These are phyloP conservation scores for Diphyllodes magnificus DNA, from an alignment of 2,113 vertebrate genomes.

Conservation along the genomic window DNA sequence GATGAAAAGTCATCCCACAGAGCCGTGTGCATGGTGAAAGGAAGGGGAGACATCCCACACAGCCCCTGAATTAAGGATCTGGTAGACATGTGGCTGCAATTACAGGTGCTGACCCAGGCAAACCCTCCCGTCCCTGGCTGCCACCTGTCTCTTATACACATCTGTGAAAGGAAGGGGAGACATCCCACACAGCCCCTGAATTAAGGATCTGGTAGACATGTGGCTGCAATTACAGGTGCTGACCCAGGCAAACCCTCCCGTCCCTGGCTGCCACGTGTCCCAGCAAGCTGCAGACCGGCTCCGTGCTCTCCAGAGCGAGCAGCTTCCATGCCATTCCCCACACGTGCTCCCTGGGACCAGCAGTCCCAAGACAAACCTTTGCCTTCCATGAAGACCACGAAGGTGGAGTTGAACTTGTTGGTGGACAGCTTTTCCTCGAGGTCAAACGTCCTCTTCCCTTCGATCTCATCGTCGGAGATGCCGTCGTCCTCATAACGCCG, in stretches of 20 bases:
- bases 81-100: slow-evolving; percentile 9
- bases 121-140: not conserved
- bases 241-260: not conserved
- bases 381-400: slow-evolving; percentile 93
- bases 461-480: slow-evolving; percentile 97
- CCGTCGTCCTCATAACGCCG: slow-evolving; percentile 95
- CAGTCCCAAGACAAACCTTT: slow-evolving; percentile 79
- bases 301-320: accelerated
- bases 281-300: not conserved
- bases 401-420: slow-evolving; percentile 81
- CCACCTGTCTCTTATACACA: too few species aligned
- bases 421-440: slow-evolving; percentile 90
- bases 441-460: slow-evolving; percentile 94
- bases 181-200: not conserved
- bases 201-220: not conserved
- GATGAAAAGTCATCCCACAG: not conserved
- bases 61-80: not conserved
- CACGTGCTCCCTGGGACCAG: accelerated
- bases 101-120: slow-evolving; percentile 5
- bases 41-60: not conserved
- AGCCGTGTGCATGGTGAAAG: not conserved
- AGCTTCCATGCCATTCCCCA: not conserved
- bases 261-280: slow-evolving; percentile 23
- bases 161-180: not conserved
- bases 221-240: slow-evolving; percentile 32